A percentile compares a stretch with the other conserved stretches of the same genome.
These are phyloP conservation scores for Macrobrachium nipponense DNA, from an alignment of 1,140 invertebrate species.

Conservation along the genomic window DNA sequence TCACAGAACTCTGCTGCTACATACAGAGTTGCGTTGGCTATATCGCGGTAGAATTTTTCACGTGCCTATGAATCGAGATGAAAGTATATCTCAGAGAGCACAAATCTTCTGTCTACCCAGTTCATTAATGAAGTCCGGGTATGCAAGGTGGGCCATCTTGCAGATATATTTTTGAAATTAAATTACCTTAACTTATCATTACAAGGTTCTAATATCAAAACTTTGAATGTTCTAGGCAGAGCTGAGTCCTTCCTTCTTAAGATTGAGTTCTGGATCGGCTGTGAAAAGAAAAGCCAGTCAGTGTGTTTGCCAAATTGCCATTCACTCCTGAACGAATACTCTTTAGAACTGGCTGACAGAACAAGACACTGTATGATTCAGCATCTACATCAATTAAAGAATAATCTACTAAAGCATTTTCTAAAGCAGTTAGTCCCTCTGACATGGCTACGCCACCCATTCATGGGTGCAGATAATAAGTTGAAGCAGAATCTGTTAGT, in stretches of 20 bases:
- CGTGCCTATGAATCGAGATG: slow-evolving; percentile 7
- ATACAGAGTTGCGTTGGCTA: too few relatives aligned
- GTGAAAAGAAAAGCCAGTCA: too few relatives aligned
- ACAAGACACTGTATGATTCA: background rate
- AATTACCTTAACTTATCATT: slow-evolving; percentile 24
- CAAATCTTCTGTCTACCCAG: too few relatives aligned
- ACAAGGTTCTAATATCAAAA: slow-evolving; percentile 14
- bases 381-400: slow-evolving; percentile 18
- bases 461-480: too few relatives aligned
- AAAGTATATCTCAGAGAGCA: background rate
- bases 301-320: too few relatives aligned
- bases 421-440: too few relatives aligned
- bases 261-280: too few relatives aligned
- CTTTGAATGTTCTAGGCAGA: background rate
- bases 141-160: background rate
- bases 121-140: background rate
- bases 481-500: too few relatives aligned
- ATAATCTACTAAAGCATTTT: slow-evolving; percentile 4
- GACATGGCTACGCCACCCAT: too few relatives aligned
- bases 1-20: too few relatives aligned
- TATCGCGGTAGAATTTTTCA: slow-evolving; percentile 19
- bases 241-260: background rate
- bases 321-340: too few relatives aligned
- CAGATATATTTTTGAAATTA: too few relatives aligned
- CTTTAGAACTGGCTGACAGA: background rate